These are phyloP conservation scores for Parazoanthus swiftii DNA, from an alignment of 92 coral and sea anemone species.

Conservation along the genomic window DNA sequence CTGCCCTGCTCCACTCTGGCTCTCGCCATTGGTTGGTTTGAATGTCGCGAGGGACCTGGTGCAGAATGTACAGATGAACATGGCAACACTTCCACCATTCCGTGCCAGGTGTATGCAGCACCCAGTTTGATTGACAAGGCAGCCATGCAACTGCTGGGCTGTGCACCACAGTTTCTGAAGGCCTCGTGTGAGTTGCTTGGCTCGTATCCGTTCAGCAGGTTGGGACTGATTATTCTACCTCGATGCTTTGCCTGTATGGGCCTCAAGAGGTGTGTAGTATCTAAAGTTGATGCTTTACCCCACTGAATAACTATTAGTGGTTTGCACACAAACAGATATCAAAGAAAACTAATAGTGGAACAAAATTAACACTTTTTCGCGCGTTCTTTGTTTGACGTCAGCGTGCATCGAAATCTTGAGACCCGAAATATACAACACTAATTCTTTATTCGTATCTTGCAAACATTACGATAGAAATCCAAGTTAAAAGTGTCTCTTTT, in stretches of 20 bases:
- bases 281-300: not conserved
- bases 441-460: too few relatives aligned
- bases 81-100: conserved; percentile 52
- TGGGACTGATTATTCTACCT: conserved; percentile 83
- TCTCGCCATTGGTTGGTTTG: conserved; percentile 94
- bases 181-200: conserved; percentile 94
- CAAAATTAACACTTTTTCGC: too few relatives aligned
- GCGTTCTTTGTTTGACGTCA: too few relatives aligned
- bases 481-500: too few relatives aligned
- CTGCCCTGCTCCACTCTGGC: conserved; percentile 98
- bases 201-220: conserved; percentile 88
- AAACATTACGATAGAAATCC: too few relatives aligned
- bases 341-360: too few relatives aligned
- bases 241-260: conserved; percentile 99
- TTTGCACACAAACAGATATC: too few relatives aligned
- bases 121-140: conserved; percentile 87
- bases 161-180: conserved; percentile 73
- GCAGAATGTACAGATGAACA: conserved; percentile 54
- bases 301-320: too few relatives aligned
- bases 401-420: too few relatives aligned
- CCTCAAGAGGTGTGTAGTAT: conserved; percentile 71
- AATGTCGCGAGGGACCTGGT: conserved; percentile 64
- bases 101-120: conserved; percentile 89
- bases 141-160: conserved; percentile 73
- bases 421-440: too few relatives aligned